Base-by-base conservation (phyloP, 1,140 invertebrate genomes). In the Listronotus oregonensis region DNA sequence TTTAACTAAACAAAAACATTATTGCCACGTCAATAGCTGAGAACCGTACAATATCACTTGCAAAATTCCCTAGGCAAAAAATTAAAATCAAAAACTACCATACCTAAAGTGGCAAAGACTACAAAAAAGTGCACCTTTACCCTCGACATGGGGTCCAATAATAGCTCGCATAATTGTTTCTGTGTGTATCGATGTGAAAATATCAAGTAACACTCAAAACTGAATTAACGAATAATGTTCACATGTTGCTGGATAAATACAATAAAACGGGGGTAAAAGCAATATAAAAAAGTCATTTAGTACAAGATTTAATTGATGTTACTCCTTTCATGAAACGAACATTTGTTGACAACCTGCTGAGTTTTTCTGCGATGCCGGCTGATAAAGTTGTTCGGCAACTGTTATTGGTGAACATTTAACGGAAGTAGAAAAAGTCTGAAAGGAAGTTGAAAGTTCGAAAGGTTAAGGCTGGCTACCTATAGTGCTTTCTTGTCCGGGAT, bases 151-250 rank as follows among this genome's bases (percentile, higher is more conserved):
- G 42, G 50, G 39, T 42, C 54, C 14, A 55, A 43, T 61, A 68
- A 59, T 61, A 52, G 32, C n/a, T 15, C 7, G 21, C 27, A 46
- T 63, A 64, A 68, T 68, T 64, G 67, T 69, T 69, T 59, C 61
- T 62, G 44, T 63, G 68, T 59, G 40, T 56, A 69, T 60, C 64
- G 57, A 69, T 63, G 64, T 69, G 59, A 63, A 69, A 69, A 69
- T 69, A 69, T 69, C 68, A 69, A 69, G 68, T 69, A 60, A 63
- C 68, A 69, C 68, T 69, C 42, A 18, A 69, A 64, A 68, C 14
- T 27, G 40, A 58, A 52, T 61, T 61, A 21, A 52, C 58, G 49
- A 61, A 51, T 51, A 51, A 8, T 17, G 37, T 61, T 61, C 58
- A 61, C 49, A 64, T 56, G 47, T 63, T 44, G 7, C 50, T 39